A percentile compares a stretch with the other conserved stretches of the same genome.
Evolutionary conservation across 2,888 invertebrate genomes (phyloP).

Genomic region (Drosophila atripex): DNA sequence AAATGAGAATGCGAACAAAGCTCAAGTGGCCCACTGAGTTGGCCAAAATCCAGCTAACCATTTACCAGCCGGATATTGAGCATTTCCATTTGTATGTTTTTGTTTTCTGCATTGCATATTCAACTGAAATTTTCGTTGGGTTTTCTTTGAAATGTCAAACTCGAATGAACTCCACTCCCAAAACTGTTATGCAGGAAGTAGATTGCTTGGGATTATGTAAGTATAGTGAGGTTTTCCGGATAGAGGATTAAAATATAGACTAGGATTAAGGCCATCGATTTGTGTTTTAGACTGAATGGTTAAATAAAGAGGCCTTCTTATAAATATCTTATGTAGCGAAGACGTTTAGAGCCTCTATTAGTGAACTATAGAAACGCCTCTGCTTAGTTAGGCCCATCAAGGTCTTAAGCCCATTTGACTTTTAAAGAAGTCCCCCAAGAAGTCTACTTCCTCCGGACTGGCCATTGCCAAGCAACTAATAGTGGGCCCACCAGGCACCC

Average conservation of each 20-base stretch:
- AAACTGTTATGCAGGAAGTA: slow-evolving; percentile 24
- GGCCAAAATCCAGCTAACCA: slow-evolving; percentile 40
- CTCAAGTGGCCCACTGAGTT: slow-evolving; percentile 63
- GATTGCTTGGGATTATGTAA: slow-evolving; percentile 3
- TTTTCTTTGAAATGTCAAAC: slow-evolving; percentile 2
- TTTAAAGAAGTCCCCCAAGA: slow-evolving; percentile 8
- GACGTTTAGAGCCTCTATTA: not conserved
- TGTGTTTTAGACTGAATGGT: not conserved
- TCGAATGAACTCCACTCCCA: slow-evolving; percentile 29
- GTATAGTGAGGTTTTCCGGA: not conserved
- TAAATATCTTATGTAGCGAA: too few relatives aligned
- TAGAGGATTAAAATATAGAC: not conserved
- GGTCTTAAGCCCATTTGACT: not conserved
- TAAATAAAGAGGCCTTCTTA: not conserved
- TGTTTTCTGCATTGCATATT: slow-evolving; percentile 11
- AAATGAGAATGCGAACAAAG: slow-evolving; percentile 5
- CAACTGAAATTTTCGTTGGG: slow-evolving; percentile 4
- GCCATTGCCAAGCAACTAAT: slow-evolving; percentile 48
- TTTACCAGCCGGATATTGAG: slow-evolving; percentile 35
- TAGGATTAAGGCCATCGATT: not conserved
- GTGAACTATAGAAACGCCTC: not conserved
- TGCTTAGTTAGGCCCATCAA: not conserved
- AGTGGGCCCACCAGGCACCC: slow-evolving; percentile 26
- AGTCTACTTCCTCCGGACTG: slow-evolving; percentile 4
- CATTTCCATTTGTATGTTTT: slow-evolving; percentile 30